A percentile compares a stretch with the other conserved stretches of the same genome.
Conservation (phyloP, 1,140 invertebrate species). For the Nylanderia fulva region DNA sequence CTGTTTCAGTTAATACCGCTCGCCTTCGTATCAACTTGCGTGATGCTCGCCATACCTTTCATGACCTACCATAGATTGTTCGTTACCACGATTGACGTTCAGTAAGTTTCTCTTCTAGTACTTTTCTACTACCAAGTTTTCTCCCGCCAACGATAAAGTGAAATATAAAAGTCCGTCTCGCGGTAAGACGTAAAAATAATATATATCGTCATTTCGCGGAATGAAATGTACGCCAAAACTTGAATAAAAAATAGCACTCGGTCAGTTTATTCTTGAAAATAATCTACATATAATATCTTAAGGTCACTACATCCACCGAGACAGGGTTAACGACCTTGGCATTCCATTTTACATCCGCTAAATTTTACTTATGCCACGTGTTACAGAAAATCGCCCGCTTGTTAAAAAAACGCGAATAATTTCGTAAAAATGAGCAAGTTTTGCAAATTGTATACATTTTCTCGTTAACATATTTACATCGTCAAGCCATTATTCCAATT, state of each 20-base stretch:
- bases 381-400: not conserved
- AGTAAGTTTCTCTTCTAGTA: constrained; percentile 74
- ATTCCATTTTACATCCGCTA: constrained; percentile 23
- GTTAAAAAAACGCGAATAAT: not conserved
- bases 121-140: too few species aligned
- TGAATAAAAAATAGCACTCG: constrained; percentile 34
- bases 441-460: not conserved
- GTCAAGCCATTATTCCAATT: too few species aligned
- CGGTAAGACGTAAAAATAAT: constrained; percentile 24
- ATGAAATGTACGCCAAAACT: constrained; percentile 12
- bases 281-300: constrained; percentile 48
- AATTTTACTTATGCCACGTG: constrained; percentile 48
- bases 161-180: not conserved
- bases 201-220: constrained; percentile 28
- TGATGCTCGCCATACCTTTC: constrained; percentile 56
- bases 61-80: constrained; percentile 74
- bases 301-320: constrained; percentile 50
- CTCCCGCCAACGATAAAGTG: not conserved
- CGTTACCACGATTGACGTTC: constrained; percentile 80
- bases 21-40: constrained; percentile 64
- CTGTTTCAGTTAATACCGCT: constrained; percentile 82
- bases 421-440: constrained; percentile 5
- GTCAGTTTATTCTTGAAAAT: constrained; percentile 39
- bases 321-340: constrained; percentile 28
- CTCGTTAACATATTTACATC: not conserved